Evolutionary conservation across 2,797 vertebrate species (phyloP), one percentile per base, ranked within the genome.

Genomic region (Mus spretus): DNA sequence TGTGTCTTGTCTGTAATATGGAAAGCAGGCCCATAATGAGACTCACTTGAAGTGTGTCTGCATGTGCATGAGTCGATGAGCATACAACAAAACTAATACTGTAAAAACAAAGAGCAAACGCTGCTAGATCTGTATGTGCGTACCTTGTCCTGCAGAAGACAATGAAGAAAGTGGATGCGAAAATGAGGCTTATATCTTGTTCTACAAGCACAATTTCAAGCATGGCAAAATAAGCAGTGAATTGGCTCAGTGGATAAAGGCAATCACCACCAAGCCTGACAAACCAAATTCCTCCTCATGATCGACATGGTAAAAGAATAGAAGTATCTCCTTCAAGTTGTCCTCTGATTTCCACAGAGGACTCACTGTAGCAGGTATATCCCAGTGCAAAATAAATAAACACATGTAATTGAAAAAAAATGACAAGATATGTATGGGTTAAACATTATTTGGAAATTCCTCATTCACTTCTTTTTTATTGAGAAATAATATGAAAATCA

Each of bases 11-110:
- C 31, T 85, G 89, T 98, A 81, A 95, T 79, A 77, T 93, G 79
- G 57, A 93, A 92, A 44, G 47, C 85, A 90, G 96, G 95, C 65
- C 22, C 87, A 3, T 89, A 96, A 82, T 93, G 93, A 97, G 79
- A 17, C 1, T 96, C 81, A 89, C 63, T 92, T 31, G 59, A 8
- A 89, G 57, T 89, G 59, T 79, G 81, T 95, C 57, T 24, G 11
- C 28, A 31, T 22, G 17, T 15, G 2, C 11, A 20, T 37, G 53
- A 9, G 11, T 55, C 57, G 55, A 79, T 17, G 19, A 90, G 47
- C 72, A 65, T 70, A 89, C 83, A 37, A 86, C 72, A 95, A 81
- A 85, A 72, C 80, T 96, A 94, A 79, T 9, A 44, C 47, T 95
- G 79, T 40, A 95, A 91, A 89, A 65, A 14, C 17, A 75, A 87